phyloP scores from a whole-genome alignment of 1,140 invertebrate species.

The Stegodyphus dumicola region DNA sequence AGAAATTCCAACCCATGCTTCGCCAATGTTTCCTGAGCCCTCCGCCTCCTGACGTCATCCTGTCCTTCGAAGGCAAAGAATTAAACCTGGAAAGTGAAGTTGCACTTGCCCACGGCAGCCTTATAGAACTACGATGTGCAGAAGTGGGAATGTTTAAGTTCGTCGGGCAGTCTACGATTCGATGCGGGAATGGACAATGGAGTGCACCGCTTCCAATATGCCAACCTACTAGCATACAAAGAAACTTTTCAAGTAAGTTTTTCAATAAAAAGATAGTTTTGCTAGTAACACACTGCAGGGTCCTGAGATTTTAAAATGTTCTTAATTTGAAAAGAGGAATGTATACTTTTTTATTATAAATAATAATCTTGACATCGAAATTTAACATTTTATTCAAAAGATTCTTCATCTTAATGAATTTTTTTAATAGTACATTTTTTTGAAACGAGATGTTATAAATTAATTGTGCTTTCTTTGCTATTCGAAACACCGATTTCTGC shows the following conservation, averaged over 20 bases:
- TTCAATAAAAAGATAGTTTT: too few species aligned
- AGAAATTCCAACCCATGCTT: constrained; percentile 74
- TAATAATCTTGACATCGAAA: too few species aligned
- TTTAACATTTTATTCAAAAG: too few species aligned
- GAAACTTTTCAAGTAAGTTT: constrained; percentile 81
- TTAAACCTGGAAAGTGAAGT: constrained; percentile 36
- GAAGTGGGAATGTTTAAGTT: constrained; percentile 86
- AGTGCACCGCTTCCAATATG: constrained; percentile 79
- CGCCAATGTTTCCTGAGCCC: constrained; percentile 73
- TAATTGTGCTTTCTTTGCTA: too few species aligned
- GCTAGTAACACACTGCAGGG: too few species aligned
- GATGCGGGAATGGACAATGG: constrained; percentile 85
- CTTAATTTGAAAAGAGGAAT: too few species aligned
- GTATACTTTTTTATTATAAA: too few species aligned
- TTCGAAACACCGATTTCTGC: too few species aligned
- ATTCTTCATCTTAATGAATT: too few species aligned
- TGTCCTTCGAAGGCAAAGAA: constrained; percentile 50
- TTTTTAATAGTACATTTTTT: too few species aligned
- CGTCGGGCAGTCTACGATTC: constrained; percentile 75
- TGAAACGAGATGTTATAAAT: too few species aligned
- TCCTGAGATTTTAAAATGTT: too few species aligned
- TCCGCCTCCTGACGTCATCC: constrained; percentile 47
- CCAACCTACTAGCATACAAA: constrained; percentile 80
- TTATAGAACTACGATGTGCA: constrained; percentile 74
- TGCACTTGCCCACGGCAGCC: constrained; percentile 57